Conservation (phyloP, 2,797 vertebrate species). For the Gephyroberyx darwinii region DNA sequence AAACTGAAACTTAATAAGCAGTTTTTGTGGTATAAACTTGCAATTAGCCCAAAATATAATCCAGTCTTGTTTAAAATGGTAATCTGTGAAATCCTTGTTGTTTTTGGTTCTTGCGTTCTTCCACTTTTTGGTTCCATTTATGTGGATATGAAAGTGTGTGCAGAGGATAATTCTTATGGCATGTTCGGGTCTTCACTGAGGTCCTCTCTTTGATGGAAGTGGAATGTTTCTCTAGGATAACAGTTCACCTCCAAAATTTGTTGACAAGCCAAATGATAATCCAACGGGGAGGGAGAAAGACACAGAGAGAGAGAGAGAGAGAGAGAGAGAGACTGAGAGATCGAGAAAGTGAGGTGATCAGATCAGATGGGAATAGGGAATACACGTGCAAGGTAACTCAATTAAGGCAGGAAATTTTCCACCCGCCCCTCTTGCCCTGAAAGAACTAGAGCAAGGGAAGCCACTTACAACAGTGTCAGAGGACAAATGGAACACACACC, state of each 20-base stretch:
- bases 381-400: slow-evolving; percentile 71
- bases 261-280: slow-evolving; percentile 66
- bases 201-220: slow-evolving; percentile 3
- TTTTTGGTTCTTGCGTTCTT: no score
- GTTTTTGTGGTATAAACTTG: no score
- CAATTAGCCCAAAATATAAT: no score
- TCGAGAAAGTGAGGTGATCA: slow-evolving; percentile 10
- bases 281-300: slow-evolving; percentile 29
- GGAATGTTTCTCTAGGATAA: slow-evolving; percentile 8
- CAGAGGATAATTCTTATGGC: no score
- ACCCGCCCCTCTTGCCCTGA: slow-evolving; percentile 63
- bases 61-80: no score
- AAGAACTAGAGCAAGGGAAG: slow-evolving; percentile 69
- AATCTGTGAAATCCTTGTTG: no score
- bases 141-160: background rate
- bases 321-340: background rate
- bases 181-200: background rate
- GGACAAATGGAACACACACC: slow-evolving; percentile 69
- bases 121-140: background rate
- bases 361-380: slow-evolving; percentile 60
- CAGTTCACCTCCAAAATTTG: slow-evolving; percentile 39
- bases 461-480: slow-evolving; percentile 68
- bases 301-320: slow-evolving; percentile 35
- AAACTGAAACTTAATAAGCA: no score
- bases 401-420: slow-evolving; percentile 75